These are phyloP conservation scores for Lepidostoma basale DNA, from an alignment of 1,140 invertebrate species.

Conservation along the genomic window DNA sequence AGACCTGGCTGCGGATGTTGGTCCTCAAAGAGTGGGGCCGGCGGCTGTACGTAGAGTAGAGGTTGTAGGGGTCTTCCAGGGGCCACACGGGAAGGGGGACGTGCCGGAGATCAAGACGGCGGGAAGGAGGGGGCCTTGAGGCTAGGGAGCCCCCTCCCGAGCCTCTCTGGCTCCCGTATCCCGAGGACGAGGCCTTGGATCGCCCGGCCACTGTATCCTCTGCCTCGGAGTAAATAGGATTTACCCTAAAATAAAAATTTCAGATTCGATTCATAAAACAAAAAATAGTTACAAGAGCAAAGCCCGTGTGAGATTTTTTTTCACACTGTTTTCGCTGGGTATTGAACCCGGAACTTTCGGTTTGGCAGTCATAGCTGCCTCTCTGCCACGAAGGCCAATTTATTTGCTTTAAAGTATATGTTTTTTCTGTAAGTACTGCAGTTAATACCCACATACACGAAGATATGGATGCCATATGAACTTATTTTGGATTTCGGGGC, in stretches of 20 bases:
- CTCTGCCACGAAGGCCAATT: too few relatives aligned
- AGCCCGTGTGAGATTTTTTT: too few relatives aligned
- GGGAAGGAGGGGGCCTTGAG: conserved; percentile 19
- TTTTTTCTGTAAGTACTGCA: too few relatives aligned
- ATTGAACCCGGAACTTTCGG: too few relatives aligned
- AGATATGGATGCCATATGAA: too few relatives aligned
- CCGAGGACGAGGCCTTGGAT: conserved; percentile 44
- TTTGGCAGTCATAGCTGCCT: too few relatives aligned
- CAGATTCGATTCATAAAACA: too few relatives aligned
- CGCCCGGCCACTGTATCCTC: conserved; percentile 41
- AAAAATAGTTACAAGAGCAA: too few relatives aligned
- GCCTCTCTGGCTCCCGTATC: conserved; percentile 43
- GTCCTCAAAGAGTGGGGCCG: not conserved
- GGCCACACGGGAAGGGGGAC: conserved; percentile 29
- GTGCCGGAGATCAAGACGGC: not conserved
- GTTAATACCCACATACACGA: too few relatives aligned
- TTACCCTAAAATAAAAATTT: conserved; percentile 36
- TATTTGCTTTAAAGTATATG: too few relatives aligned
- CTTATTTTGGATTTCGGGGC: too few relatives aligned
- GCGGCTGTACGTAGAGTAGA: conserved; percentile 39
- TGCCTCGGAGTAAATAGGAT: conserved; percentile 44
- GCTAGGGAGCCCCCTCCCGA: conserved; percentile 40
- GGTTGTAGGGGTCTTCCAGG: conserved; percentile 39
- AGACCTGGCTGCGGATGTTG: conserved; percentile 15
- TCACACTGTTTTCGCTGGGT: too few relatives aligned